Conservation (phyloP, 2,113 vertebrate species). For the Oxyura jamaicensis region DNA sequence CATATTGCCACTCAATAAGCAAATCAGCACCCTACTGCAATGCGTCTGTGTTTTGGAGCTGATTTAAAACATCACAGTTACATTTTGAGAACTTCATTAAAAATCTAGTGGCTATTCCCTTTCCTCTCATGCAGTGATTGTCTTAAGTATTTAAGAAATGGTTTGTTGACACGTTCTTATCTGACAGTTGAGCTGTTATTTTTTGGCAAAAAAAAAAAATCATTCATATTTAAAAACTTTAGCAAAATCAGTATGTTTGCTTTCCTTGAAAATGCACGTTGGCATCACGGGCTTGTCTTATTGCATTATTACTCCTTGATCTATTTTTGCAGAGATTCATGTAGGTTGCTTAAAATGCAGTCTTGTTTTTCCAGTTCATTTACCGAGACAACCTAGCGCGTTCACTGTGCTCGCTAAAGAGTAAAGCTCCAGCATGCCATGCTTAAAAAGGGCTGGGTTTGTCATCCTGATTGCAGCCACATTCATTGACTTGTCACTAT, state of each 20-base stretch:
- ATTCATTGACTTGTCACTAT: not conserved
- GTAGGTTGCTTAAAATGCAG: not conserved
- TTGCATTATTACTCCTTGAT: not conserved
- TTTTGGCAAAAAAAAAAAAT: not conserved
- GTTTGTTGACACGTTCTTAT: not conserved
- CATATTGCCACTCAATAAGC: not conserved
- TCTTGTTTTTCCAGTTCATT: constrained; percentile 10
- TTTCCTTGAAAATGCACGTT: not conserved
- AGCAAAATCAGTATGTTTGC: not conserved
- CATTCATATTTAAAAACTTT: not conserved
- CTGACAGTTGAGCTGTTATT: not conserved
- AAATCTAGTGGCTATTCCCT: not conserved
- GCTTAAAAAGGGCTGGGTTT: not conserved
- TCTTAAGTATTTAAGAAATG: not conserved
- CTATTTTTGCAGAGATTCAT: not conserved
- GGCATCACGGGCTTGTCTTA: not conserved
- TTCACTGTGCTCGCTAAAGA: not conserved
- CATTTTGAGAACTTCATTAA: not conserved
- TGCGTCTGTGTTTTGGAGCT: not conserved
- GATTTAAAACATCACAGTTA: not conserved
- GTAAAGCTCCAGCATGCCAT: not conserved
- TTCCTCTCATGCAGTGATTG: not conserved
- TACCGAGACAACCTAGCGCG: not conserved
- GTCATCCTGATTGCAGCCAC: not conserved
- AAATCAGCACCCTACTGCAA: not conserved